Evolutionary conservation across 2,888 invertebrate species (phyloP).

Genomic region (Acanthococcus lagerstroemiae): DNA sequence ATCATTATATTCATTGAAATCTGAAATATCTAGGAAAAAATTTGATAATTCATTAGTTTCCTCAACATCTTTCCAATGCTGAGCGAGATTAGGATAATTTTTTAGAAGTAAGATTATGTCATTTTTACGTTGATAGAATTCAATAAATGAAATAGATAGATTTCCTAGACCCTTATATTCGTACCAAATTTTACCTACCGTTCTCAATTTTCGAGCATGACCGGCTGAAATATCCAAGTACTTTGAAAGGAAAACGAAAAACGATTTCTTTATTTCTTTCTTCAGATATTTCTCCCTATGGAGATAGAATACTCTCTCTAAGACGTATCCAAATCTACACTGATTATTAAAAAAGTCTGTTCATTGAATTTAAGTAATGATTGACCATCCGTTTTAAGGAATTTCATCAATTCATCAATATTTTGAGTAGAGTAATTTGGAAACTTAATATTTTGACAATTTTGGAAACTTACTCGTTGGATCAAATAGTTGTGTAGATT

Average conservation of each 20-base stretch:
- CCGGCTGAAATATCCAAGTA: neutral
- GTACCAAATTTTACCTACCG: neutral
- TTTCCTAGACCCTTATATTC: slow-evolving; percentile 6
- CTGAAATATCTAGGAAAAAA: too few relatives aligned
- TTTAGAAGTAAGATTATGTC: neutral
- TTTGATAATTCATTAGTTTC: neutral
- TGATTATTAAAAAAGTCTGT: too few relatives aligned
- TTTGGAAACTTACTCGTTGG: neutral
- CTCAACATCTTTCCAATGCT: neutral
- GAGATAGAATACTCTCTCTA: neutral
- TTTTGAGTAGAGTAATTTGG: neutral
- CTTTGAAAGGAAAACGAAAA: neutral
- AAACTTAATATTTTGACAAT: neutral
- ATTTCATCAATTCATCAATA: neutral
- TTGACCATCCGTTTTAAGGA: neutral
- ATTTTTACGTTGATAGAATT: slow-evolving; percentile 5
- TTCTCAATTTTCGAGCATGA: neutral
- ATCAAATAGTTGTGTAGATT: neutral
- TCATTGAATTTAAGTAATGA: neutral
- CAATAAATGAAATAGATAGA: slow-evolving; percentile 1
- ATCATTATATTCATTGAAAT: too few relatives aligned
- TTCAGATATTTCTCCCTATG: neutral
- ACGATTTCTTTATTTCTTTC: neutral
- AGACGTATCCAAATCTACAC: too few relatives aligned
- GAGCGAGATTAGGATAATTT: neutral